Conservation (phyloP, 2,797 vertebrate species). For the Cynodonichthys magdalenae region DNA sequence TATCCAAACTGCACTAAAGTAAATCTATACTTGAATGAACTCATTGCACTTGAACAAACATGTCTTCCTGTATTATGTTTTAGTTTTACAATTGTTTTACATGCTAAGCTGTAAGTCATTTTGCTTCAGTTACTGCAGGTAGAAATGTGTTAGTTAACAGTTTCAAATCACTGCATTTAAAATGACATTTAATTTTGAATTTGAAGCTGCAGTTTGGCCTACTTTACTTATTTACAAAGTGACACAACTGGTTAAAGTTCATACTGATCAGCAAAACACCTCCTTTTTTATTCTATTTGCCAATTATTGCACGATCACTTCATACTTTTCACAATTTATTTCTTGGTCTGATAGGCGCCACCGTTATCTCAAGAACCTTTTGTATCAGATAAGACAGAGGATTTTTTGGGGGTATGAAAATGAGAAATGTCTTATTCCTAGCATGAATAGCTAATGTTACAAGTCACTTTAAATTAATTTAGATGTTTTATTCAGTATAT, state of each 20-base stretch:
- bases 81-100: too few species aligned
- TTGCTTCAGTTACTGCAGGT: not conserved
- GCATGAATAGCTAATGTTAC: too few species aligned
- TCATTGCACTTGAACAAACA: not conserved
- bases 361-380: not conserved
- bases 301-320: slow-evolving; percentile 19
- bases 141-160: not conserved
- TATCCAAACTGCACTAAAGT: too few species aligned
- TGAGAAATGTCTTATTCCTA: too few species aligned
- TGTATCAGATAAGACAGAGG: not conserved
- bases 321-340: slow-evolving; percentile 10
- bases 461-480: too few species aligned
- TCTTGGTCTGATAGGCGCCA: not conserved
- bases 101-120: too few species aligned
- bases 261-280: slow-evolving; percentile 29
- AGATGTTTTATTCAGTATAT: too few species aligned
- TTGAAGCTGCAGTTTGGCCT: slow-evolving; percentile 16
- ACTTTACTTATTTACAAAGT: slow-evolving; percentile 48
- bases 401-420: too few species aligned
- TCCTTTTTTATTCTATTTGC: slow-evolving; percentile 22
- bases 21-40: not conserved
- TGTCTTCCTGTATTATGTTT: not conserved
- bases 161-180: not conserved
- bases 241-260: slow-evolving; percentile 62
- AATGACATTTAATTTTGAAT: not conserved